Evolutionary conservation across 2,888 invertebrate species (phyloP), one percentile per base, ranked within the genome.

Genomic region (Acleris literana): DNA sequence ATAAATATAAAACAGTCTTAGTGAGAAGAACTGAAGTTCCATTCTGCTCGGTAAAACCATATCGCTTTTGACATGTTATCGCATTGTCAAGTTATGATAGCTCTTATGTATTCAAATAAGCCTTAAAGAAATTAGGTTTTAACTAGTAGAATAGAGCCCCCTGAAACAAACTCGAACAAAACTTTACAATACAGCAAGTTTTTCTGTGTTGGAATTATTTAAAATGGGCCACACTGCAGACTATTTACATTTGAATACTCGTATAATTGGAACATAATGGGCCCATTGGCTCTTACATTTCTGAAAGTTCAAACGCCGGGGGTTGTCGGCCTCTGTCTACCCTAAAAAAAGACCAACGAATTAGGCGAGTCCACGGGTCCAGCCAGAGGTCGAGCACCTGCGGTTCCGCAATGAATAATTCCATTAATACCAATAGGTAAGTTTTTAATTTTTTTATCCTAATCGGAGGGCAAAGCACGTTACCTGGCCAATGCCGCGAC

Each of bases 341-440:
- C 72, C 72, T 46, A 46, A 46, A 73, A 73, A 72, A 73, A 68
- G 58, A 68, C 49, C 54, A 48, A 20, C 43, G 33, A 64, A 68
- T 68, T 64, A 69, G 54, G 63, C 51, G 57, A 56, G 63, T 68
- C 68, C 69, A 70, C 79, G 78, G 78, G 76, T 80, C 76, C 78
- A 74, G 71, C 71, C 69, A 56, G 74, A 76, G 84, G 82, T 85
- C 84, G 81, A 75, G 74, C 73, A 86, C 81, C 86, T 70, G 73
- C 76, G 80, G 80, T 86, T 86, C 84, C 84, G 83, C 75, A 82
- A 66, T 33, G 33, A 33, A 33, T 33, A 33, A 33, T 33, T 33
- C 53, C 76, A 73, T 61, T 70, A 76, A 72, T 70, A 63, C 62
- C 68, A 68, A 70, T 71, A 74, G 72, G 70, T 71, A 71, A 29